Evolutionary conservation across 2,888 invertebrate genomes (phyloP).

Genomic region (Ceramica pisi): DNA sequence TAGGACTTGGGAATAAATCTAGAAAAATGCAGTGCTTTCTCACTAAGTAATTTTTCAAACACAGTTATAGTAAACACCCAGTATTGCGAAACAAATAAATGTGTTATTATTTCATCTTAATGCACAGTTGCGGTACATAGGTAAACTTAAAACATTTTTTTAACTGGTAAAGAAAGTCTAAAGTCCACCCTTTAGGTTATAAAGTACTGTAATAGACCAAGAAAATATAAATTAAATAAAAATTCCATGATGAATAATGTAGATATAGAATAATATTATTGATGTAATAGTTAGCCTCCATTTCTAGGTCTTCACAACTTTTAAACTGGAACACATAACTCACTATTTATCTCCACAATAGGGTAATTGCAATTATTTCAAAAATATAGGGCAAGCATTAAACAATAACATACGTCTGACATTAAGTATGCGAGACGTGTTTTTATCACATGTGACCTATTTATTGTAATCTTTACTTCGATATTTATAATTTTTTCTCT

Average conservation of each 20-base stretch:
- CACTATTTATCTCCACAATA: conserved; percentile 59
- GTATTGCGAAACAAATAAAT: too few relatives aligned
- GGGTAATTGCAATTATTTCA: conserved; percentile 55
- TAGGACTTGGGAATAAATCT: neutral
- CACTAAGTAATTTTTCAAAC: neutral
- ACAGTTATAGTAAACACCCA: too few relatives aligned
- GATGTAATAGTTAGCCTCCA: too few relatives aligned
- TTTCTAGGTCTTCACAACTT: neutral
- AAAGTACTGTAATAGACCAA: too few relatives aligned
- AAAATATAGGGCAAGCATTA: conserved; percentile 55
- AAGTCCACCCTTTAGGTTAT: too few relatives aligned
- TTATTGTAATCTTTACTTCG: conserved; percentile 66
- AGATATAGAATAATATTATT: too few relatives aligned
- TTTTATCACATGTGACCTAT: conserved; percentile 69
- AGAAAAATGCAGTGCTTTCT: neutral
- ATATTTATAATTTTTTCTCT: conserved; percentile 43
- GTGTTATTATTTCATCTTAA: too few relatives aligned
- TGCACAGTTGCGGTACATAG: too few relatives aligned
- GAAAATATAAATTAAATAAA: too few relatives aligned
- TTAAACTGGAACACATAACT: conserved; percentile 59
- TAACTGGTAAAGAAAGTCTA: too few relatives aligned
- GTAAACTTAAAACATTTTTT: too few relatives aligned
- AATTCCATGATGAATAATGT: too few relatives aligned
- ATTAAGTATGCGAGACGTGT: conserved; percentile 29
- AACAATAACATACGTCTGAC: conserved; percentile 50